phyloP scores from a whole-genome alignment of 2,113 vertebrate species.

The Numenius arquata region DNA sequence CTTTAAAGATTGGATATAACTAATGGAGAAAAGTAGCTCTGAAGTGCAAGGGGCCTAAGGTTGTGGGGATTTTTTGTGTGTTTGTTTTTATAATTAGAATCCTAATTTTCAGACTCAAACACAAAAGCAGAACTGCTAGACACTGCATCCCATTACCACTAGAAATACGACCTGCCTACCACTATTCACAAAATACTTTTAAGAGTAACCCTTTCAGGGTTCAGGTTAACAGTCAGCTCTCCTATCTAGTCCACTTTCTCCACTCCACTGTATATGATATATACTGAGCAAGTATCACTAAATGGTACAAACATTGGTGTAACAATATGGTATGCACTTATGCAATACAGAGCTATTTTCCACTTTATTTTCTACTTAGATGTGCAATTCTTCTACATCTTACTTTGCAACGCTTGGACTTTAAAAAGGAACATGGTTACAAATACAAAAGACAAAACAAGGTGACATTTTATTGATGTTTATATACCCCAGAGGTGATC shows the following conservation, averaged over 20 bases:
- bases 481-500: background rate
- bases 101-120: background rate
- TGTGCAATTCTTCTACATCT: background rate
- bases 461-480: background rate
- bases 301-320: background rate
- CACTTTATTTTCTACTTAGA: background rate
- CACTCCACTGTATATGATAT: background rate
- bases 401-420: background rate
- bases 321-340: background rate
- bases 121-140: background rate
- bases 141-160: background rate
- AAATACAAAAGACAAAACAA: background rate
- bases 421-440: background rate
- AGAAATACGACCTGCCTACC: background rate
- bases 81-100: background rate
- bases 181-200: background rate
- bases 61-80: fast-evolving
- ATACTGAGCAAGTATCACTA: background rate
- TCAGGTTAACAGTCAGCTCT: background rate
- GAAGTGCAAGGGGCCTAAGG: background rate
- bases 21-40: background rate
- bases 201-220: background rate
- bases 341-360: background rate
- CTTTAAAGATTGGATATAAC: background rate
- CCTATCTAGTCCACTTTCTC: background rate